Evolutionary conservation across 2,888 invertebrate species (phyloP).

Genomic region (Macaria liturata): DNA sequence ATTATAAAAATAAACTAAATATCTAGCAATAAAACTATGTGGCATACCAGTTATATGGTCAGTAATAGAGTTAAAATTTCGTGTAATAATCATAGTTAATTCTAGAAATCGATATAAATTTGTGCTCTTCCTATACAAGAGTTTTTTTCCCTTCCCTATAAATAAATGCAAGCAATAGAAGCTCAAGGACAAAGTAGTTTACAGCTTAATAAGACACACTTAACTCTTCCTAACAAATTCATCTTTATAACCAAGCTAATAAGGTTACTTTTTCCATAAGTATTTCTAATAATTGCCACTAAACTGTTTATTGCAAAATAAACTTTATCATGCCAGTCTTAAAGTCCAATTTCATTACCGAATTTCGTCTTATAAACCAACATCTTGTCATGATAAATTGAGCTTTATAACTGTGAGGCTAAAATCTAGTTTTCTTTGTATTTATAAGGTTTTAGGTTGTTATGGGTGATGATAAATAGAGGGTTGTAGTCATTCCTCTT

Average conservation of each 20-base stretch:
- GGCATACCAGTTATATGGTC: too few relatives aligned
- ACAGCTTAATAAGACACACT: constrained; percentile 40
- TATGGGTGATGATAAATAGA: constrained; percentile 20
- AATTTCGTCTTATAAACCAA: too few relatives aligned
- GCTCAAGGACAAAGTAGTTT: constrained; percentile 41
- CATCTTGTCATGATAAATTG: neutral
- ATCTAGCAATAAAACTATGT: too few relatives aligned
- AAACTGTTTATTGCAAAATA: constrained; percentile 5
- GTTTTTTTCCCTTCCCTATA: constrained; percentile 31
- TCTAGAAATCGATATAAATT: too few relatives aligned
- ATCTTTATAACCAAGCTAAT: neutral
- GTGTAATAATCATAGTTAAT: too few relatives aligned
- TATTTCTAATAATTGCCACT: neutral
- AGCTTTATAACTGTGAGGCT: constrained; percentile 13
- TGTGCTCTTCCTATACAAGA: too few relatives aligned
- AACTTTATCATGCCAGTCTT: constrained; percentile 1
- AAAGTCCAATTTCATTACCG: constrained; percentile 1
- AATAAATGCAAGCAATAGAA: constrained; percentile 40
- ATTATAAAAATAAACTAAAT: too few relatives aligned
- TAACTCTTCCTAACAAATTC: constrained; percentile 9
- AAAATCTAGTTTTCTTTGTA: constrained; percentile 1
- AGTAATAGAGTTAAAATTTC: too few relatives aligned
- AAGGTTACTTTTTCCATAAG: neutral
- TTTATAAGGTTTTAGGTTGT: constrained; percentile 1
- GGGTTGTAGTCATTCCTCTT: constrained; percentile 16